A percentile compares a stretch with the other conserved stretches of the same genome.
These are phyloP conservation scores for Falco peregrinus DNA, from an alignment of 2,797 vertebrate species.

Conservation along the genomic window DNA sequence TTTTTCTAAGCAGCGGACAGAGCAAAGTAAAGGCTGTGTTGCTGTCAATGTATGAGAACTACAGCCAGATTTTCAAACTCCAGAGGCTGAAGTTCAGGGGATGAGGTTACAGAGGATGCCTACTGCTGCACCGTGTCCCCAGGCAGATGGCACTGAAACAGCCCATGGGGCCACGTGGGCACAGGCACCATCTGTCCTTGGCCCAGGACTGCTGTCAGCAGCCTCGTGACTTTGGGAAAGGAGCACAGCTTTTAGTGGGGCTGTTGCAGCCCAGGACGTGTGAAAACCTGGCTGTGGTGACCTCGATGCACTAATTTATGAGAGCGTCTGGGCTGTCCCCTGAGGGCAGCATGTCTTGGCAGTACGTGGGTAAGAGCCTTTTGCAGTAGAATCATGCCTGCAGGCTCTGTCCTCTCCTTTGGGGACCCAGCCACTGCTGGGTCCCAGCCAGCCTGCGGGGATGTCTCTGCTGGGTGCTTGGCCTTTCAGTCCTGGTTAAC, in stretches of 20 bases:
- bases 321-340: neutral
- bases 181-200: fast-evolving
- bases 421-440: neutral
- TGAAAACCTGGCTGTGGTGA: neutral
- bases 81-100: neutral
- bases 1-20: neutral
- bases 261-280: neutral
- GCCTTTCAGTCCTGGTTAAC: neutral
- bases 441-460: fast-evolving
- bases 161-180: fast-evolving
- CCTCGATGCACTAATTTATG: neutral
- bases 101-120: neutral
- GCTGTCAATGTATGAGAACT: neutral
- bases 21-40: neutral
- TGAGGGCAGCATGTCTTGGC: neutral
- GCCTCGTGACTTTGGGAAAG: neutral
- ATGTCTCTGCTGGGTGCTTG: neutral
- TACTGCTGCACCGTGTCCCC: fast-evolving
- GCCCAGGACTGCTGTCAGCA: neutral
- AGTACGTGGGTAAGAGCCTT: fast-evolving
- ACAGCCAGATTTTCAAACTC: neutral
- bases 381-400: fast-evolving
- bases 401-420: neutral
- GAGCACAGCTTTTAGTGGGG: neutral
- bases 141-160: neutral